Evolutionary conservation across 2,113 vertebrate species (phyloP), one percentile per base, ranked within the genome.

Genomic region (Shinisaurus crocodilurus): DNA sequence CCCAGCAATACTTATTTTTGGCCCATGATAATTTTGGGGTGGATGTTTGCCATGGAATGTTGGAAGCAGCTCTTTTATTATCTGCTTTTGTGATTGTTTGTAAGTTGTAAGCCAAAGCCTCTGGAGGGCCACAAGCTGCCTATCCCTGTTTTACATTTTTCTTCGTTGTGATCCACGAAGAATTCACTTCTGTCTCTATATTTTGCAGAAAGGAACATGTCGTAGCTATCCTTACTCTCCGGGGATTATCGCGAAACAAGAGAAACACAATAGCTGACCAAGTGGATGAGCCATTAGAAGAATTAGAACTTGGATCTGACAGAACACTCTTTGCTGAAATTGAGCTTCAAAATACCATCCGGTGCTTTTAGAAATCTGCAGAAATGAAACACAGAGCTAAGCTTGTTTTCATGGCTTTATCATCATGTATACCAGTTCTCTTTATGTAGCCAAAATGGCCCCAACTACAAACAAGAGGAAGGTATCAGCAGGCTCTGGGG

Each of bases 171-270:
- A 1, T 45, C 29, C 0, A 0, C 9, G 5, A 57, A 43, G 43
- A 80, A 80, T 93, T 72, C 91, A 80, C 1, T 83, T 18, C 20
- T 43, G 40, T 15, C 85, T 80, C 93, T 88, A 0, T 89, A 92
- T 91, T 88, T 91, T 88, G 45, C 95, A 97, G 96, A 83, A 95
- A 94, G 89, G 90, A 92, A 5, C 96, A 97, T 0, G 0, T 97
- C 63, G 23, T 90, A 57, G 95, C 94, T 0, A 32, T 97, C 80
- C 94, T 97, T 0, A 0, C 40, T 0, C 86, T 94, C 1, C 92
- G 93, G 57, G 94, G 96, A 0, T 86, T 94, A 40, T 5, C 92
- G 1, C 45, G 15, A 0, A 37, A 77, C 70, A 91, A 34, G n/a
- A 93, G 92, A 88, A 34, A 1, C 0, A 88, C 87, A 0, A 91